Percentiles rank a stretch among this genome's conserved stretches.
These are phyloP conservation scores for Catocala sponsa DNA, from an alignment of 2,888 invertebrate species.

Conservation along the genomic window DNA sequence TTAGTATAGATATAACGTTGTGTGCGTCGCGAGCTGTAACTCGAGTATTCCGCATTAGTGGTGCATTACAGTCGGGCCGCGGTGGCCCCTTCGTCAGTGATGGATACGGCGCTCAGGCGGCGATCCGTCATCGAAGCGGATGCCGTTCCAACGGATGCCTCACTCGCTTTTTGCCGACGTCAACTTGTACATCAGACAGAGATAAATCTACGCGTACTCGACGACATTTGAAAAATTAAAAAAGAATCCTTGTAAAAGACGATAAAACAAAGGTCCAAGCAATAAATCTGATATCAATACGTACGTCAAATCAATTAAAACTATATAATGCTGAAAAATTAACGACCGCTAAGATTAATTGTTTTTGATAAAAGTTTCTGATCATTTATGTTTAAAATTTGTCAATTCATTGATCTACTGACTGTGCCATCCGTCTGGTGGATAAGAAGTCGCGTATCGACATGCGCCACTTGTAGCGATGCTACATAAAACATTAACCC, in stretches of 20 bases:
- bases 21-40: slow-evolving; percentile 3
- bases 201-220: slow-evolving; percentile 46
- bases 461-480: slow-evolving; percentile 60
- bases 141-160: slow-evolving; percentile 54
- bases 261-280: background rate
- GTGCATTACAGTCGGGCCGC: slow-evolving; percentile 20
- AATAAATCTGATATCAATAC: background rate
- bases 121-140: slow-evolving; percentile 62
- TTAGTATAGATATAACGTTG: too few species aligned
- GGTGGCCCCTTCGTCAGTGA: slow-evolving; percentile 48
- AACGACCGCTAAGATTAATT: slow-evolving; percentile 16
- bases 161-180: slow-evolving; percentile 54
- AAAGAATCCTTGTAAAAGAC: slow-evolving; percentile 11
- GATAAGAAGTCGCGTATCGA: slow-evolving; percentile 70
- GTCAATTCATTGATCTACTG: slow-evolving; percentile 47
- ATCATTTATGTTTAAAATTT: slow-evolving; percentile 24
- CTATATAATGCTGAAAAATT: slow-evolving; percentile 5
- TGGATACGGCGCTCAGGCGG: slow-evolving; percentile 57
- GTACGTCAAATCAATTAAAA: slow-evolving; percentile 8
- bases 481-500: slow-evolving; percentile 82
- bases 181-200: slow-evolving; percentile 56
- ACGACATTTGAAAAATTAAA: slow-evolving; percentile 20
- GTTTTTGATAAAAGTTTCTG: slow-evolving; percentile 10
- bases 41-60: slow-evolving; percentile 21
- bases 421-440: slow-evolving; percentile 49